Conservation (phyloP, 1,140 invertebrate genomes). For the Arion vulgaris region DNA sequence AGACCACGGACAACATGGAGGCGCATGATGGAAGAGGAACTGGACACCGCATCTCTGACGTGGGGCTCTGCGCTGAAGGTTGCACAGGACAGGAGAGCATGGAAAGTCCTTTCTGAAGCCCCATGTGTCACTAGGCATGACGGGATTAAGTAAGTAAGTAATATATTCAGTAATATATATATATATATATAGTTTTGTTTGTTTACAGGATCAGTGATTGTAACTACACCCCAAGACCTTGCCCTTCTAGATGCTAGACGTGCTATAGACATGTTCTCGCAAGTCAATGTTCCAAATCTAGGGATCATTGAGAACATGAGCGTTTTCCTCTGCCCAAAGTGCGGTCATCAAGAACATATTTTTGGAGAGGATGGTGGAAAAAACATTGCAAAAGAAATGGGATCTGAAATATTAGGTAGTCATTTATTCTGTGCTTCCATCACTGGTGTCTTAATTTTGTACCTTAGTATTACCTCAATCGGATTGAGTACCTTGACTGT, state of each 20-base stretch:
- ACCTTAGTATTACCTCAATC: too few relatives aligned
- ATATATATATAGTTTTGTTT: not conserved
- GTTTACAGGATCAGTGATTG: constrained; percentile 85
- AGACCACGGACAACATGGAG: too few relatives aligned
- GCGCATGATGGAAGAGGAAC: too few relatives aligned
- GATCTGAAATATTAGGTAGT: constrained; percentile 82
- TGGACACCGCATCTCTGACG: too few relatives aligned
- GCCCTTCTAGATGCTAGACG: constrained; percentile 80
- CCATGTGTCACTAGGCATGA: too few relatives aligned
- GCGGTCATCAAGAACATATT: constrained; percentile 84
- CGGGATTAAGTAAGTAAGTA: too few relatives aligned
- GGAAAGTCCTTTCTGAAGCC: too few relatives aligned
- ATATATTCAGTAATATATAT: too few relatives aligned
- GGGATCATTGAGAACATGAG: constrained; percentile 98
- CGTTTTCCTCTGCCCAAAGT: constrained; percentile 91
- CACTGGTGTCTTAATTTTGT: not conserved
- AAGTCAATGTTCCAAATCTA: constrained; percentile 92
- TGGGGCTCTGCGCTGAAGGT: too few relatives aligned
- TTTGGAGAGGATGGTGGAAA: constrained; percentile 88
- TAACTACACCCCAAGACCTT: constrained; percentile 89
- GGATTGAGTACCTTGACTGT: constrained; percentile 34
- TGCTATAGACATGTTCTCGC: constrained; percentile 93
- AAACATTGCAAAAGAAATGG: constrained; percentile 81
- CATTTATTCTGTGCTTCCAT: not conserved
- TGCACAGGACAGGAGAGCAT: too few relatives aligned